Evolutionary conservation across 2,797 vertebrate species (phyloP), one percentile per base, ranked within the genome.

Genomic region (Uromys caudimaculatus): DNA sequence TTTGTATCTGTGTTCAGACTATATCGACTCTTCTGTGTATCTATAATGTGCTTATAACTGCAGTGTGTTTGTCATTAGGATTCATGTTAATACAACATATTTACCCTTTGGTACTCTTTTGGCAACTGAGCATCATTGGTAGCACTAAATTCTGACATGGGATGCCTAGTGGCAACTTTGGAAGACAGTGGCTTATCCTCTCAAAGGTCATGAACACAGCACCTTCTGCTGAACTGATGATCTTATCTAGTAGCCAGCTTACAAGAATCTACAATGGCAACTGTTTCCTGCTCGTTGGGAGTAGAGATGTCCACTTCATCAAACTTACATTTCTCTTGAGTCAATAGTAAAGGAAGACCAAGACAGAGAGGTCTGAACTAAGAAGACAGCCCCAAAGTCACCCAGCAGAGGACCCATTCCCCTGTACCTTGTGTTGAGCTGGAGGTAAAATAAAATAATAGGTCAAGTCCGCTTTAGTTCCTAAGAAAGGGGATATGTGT

Each of bases 1-100:
- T 99, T 98, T 99, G 94, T 98, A 98, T 97, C 97, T 98, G 87
- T 98, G 97, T 98, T 98, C 97, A 98, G 98, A 98, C 95, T 97
- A 95, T 98, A 97, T 96, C 97, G 94, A 98, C 97, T 98, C 98
- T 98, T 97, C 97, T 96, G n/a, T 98, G 98, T 98, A 97, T 97
- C 98, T 98, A 96, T 95, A 84, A 97, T 96, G 98, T 98, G 98
- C 98, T 98, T 98, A 97, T 75, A 96, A 98, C 98, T 96, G 97
- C 97, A 98, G 96, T 98, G 96, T 92, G 56, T 98, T 98, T 98
- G 97, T 98, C 97, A 75, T 97, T 97, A 97, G 97, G 96, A 96
- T 97, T 97, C 91, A 82, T 60, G 95, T 97, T 96, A 98, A 98
- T 97, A 97, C 83, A 98, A 96, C 96, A 97, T 97, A 97, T 98